Evolutionary conservation across 2,888 invertebrate genomes (phyloP), one percentile per base, ranked within the genome.

Genomic region (Portevinia maculata): DNA sequence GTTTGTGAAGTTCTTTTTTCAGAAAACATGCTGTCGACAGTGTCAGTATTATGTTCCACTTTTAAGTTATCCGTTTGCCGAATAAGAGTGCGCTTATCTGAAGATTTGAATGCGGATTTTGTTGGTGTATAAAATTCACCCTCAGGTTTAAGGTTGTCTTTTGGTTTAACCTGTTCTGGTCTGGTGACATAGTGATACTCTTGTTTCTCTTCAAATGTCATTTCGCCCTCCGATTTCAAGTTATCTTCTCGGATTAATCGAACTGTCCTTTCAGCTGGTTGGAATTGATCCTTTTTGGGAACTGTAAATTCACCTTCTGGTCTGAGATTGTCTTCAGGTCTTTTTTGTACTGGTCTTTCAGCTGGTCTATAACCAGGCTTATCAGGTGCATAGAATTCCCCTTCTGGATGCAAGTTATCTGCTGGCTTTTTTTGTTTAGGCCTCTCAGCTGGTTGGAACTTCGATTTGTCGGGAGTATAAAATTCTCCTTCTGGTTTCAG

Each of bases 351-450:
- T 5, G 91, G 91, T 59, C 65, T 84, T 79, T 91, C 91, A 5
- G 88, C 92, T 30, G 88, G 86, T 11, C 46, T 85, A 19, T 7
- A 44, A 17, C 3, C 94, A 93, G 86, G 86, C 74, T 91, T 91
- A 44, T 90, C 89, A 1, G 91, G 91, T 67, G 91, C 91, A 74
- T 92, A 91, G 85, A 94, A 93, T 21, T 92, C 92, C 3, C 93
- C 93, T 88, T 94, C 94, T 0, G 92, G 92, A 69, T 90, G 89
- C 0, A 94, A 88, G 86, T 93, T 93, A 85, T 94, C 94, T 84
- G 91, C 90, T 3, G 93, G 93, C 13, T 88, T 89, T 3, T 87
- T 91, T 3, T 90, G 91, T 88, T 85, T 88, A 0, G 88, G 87
- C 34, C 85, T 81, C 76, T 91, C 91, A 6, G 30, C 52, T 1